Evolutionary conservation across 2,797 vertebrate species (phyloP).

Genomic region (Tenualosa ilisha): DNA sequence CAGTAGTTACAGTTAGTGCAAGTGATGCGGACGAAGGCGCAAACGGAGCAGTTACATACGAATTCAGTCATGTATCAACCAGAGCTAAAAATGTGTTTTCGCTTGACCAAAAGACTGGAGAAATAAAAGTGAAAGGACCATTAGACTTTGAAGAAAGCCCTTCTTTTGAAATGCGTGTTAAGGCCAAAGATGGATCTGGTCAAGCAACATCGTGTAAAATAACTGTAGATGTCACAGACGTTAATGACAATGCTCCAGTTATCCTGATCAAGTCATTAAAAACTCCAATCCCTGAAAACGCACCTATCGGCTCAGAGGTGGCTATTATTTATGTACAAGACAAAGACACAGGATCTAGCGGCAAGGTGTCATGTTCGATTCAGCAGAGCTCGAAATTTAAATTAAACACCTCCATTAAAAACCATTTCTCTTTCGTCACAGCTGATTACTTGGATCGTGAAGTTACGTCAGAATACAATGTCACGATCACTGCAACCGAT

Average conservation of each 20-base stretch:
- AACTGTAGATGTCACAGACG: constrained; percentile 58
- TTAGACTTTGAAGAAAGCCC: constrained; percentile 59
- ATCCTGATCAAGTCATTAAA: constrained; percentile 69
- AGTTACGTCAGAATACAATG: constrained; percentile 30
- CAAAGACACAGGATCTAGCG: constrained; percentile 54
- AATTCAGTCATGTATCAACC: constrained; percentile 65
- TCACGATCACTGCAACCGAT: constrained; percentile 36
- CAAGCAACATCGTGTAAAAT: constrained; percentile 58
- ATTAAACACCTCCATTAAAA: constrained; percentile 37
- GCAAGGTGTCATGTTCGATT: constrained; percentile 34
- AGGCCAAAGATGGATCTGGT: constrained; percentile 67
- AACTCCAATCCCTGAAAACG: constrained; percentile 69
- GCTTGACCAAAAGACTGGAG: constrained; percentile 61
- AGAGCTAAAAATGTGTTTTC: constrained; percentile 56
- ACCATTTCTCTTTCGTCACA: constrained; percentile 46
- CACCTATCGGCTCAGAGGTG: constrained; percentile 57
- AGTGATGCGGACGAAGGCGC: constrained; percentile 68
- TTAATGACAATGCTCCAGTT: constrained; percentile 69
- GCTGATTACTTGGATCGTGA: constrained; percentile 45
- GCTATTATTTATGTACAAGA: constrained; percentile 63
- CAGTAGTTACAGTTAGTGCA: constrained; percentile 58
- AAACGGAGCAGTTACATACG: constrained; percentile 66
- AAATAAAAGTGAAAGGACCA: constrained; percentile 47
- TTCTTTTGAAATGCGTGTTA: constrained; percentile 55
- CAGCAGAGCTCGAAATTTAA: constrained; percentile 37